phyloP scores from a whole-genome alignment of 2,888 invertebrate genomes.

The Chrysomela aeneicollis region DNA sequence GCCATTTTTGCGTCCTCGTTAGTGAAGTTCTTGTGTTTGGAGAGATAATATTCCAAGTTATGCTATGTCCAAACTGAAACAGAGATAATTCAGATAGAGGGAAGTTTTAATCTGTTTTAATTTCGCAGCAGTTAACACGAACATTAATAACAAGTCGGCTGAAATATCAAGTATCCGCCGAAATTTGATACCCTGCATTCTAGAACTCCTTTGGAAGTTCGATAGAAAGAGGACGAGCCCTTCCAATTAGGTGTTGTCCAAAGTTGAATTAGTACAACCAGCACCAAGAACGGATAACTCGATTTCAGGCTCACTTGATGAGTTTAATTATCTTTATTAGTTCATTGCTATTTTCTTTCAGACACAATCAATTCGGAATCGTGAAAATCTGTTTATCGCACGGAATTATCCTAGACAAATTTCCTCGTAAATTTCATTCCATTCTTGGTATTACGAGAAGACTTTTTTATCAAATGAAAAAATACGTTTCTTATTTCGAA shows the following conservation, averaged over 20 bases:
- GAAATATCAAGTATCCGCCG: slow-evolving; percentile 6
- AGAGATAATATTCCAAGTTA: slow-evolving; percentile 32
- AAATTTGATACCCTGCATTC: neutral
- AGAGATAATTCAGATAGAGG: slow-evolving; percentile 35
- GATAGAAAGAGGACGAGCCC: neutral
- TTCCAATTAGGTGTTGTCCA: neutral
- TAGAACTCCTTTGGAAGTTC: neutral
- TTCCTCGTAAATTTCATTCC: too few relatives aligned
- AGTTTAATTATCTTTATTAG: neutral
- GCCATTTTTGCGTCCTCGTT: slow-evolving; percentile 22
- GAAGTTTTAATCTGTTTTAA: slow-evolving; percentile 34
- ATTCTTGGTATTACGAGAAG: too few relatives aligned
- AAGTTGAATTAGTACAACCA: neutral
- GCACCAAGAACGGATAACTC: neutral
- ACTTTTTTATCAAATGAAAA: too few relatives aligned
- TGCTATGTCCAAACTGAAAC: slow-evolving; percentile 34
- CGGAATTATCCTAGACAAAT: too few relatives aligned
- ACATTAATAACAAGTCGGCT: slow-evolving; percentile 25
- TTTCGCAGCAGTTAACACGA: slow-evolving; percentile 25
- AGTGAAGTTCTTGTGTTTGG: slow-evolving; percentile 21
- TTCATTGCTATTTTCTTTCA: too few relatives aligned
- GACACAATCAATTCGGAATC: too few relatives aligned
- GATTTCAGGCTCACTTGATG: neutral
- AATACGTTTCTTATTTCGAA: too few relatives aligned
- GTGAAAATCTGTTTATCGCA: too few relatives aligned